Percentiles rank a stretch among this genome's conserved stretches.
Conservation (phyloP, 2,797 vertebrate genomes). For the Rhyacichthys aspro region DNA sequence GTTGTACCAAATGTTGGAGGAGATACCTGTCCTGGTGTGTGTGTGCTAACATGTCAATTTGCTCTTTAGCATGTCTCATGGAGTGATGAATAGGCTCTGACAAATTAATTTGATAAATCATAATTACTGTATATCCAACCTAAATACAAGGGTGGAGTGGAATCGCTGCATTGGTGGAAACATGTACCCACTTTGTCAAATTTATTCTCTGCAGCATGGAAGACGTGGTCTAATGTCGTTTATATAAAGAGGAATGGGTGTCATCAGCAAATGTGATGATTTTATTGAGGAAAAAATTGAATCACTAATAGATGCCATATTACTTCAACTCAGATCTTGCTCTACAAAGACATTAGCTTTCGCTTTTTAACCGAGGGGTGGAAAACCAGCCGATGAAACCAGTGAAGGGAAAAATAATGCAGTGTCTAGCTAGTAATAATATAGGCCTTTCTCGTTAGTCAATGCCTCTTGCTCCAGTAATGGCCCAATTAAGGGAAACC, state of each 20-base stretch:
- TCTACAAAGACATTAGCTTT: conserved; percentile 31
- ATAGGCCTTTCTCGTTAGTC: conserved; percentile 63
- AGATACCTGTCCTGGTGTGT: conserved; percentile 61
- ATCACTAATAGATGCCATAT: conserved; percentile 8
- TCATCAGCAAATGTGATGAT: conserved; percentile 33
- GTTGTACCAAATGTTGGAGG: conserved; percentile 64
- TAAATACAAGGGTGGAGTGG: conserved; percentile 21
- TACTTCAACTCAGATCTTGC: conserved; percentile 22
- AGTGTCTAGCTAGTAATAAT: conserved; percentile 62
- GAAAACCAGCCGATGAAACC: conserved; percentile 53
- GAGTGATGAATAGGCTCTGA: conserved; percentile 65
- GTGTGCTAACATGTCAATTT: conserved; percentile 66
- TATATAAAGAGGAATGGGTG: conserved; percentile 4
- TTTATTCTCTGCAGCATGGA: conserved; percentile 10
- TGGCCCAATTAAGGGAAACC: conserved; percentile 72
- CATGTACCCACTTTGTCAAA: conserved; percentile 23
- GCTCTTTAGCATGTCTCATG: conserved; percentile 56
- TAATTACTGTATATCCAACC: conserved; percentile 61
- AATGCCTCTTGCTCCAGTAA: conserved; percentile 72
- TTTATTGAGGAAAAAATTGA: conserved; percentile 6
- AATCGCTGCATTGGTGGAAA: conserved; percentile 6
- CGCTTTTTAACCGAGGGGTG: conserved; percentile 39
- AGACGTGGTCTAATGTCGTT: not conserved
- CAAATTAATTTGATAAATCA: conserved; percentile 71
- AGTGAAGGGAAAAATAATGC: conserved; percentile 59